phyloP scores from a whole-genome alignment of 2,888 invertebrate genomes.

The Pseudococcus longispinus region DNA sequence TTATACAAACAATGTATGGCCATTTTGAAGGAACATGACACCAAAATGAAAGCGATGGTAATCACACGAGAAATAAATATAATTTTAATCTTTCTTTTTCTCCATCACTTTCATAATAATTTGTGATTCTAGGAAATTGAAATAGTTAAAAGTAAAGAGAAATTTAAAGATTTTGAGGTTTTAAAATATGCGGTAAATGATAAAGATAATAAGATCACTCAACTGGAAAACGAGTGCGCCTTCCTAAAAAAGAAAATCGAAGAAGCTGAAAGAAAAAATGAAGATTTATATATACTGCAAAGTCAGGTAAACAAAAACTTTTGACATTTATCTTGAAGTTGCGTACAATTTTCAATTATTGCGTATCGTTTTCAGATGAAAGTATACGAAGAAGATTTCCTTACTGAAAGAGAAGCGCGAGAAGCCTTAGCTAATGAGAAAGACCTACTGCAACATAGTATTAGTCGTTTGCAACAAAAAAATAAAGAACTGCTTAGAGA shows the following conservation, averaged over 20 bases:
- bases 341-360: background rate
- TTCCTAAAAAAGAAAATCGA: constrained; percentile 35
- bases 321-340: background rate
- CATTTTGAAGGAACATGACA: constrained; percentile 48
- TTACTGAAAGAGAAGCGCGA: constrained; percentile 46
- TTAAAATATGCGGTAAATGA: constrained; percentile 45
- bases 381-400: constrained; percentile 55
- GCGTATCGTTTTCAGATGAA: constrained; percentile 39
- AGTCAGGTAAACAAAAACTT: constrained; percentile 33
- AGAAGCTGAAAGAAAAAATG: constrained; percentile 46
- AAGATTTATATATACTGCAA: constrained; percentile 45
- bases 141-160: constrained; percentile 43
- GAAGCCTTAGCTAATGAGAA: constrained; percentile 53
- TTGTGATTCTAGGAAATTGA: constrained; percentile 44
- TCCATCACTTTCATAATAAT: background rate
- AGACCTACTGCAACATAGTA: constrained; percentile 22
- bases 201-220: constrained; percentile 47
- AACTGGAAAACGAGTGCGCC: constrained; percentile 42
- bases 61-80: background rate
- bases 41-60: constrained; percentile 53
- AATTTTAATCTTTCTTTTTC: background rate
- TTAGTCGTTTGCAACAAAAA: constrained; percentile 36
- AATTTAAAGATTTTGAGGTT: constrained; percentile 35
- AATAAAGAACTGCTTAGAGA: constrained; percentile 36
- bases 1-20: constrained; percentile 44